These are phyloP conservation scores for Hozukius guyotensis DNA, from an alignment of 2,797 vertebrate genomes.

Conservation along the genomic window DNA sequence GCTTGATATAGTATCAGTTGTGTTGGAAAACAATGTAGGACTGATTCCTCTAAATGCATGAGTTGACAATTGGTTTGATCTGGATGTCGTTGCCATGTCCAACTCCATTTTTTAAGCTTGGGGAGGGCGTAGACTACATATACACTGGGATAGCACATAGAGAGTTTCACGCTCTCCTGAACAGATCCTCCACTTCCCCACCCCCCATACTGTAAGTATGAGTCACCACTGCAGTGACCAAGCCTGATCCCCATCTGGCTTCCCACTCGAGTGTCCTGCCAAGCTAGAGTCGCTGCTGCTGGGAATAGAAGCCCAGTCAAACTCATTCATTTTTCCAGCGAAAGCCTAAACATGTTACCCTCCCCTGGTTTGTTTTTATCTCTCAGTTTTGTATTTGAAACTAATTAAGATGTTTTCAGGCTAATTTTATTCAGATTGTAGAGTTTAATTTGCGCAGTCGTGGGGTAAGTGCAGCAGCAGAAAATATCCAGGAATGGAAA, in stretches of 20 bases:
- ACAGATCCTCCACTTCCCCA: not conserved
- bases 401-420: conserved; percentile 24
- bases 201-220: not conserved
- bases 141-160: not conserved
- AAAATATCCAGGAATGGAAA: conserved; percentile 1
- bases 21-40: not conserved
- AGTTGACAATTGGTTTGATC: not conserved
- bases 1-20: not conserved
- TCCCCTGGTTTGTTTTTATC: not conserved
- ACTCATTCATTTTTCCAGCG: not conserved
- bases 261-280: not conserved
- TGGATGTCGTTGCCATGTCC: not conserved
- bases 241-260: conserved; percentile 10
- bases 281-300: not conserved
- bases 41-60: not conserved
- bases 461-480: conserved; percentile 3
- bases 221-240: conserved; percentile 29
- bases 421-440: conserved; percentile 26
- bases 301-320: not conserved
- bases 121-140: not conserved
- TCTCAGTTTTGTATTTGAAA: conserved; percentile 14
- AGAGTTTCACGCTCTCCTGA: not conserved
- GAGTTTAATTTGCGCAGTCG: conserved; percentile 14
- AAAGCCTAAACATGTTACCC: conserved; percentile 9
- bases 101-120: not conserved